These are phyloP conservation scores for Ariopsis seemanni DNA, from an alignment of 2,113 vertebrate genomes.

Conservation along the genomic window DNA sequence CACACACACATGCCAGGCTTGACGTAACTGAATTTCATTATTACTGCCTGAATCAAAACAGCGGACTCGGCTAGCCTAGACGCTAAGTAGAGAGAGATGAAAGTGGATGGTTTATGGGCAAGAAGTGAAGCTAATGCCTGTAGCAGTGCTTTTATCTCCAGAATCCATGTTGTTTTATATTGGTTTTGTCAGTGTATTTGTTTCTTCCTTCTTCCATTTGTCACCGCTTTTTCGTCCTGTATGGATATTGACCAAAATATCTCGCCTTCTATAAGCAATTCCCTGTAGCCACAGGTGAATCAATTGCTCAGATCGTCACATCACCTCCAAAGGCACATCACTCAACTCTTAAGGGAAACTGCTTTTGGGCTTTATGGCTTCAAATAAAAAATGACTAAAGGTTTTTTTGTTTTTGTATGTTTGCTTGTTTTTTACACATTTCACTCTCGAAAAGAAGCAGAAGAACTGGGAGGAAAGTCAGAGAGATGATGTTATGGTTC, in stretches of 20 bases:
- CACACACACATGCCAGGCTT: slow-evolving; percentile 14
- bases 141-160: background rate
- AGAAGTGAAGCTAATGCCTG: background rate
- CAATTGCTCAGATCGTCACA: background rate
- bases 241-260: background rate
- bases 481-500: background rate
- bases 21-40: slow-evolving; percentile 14
- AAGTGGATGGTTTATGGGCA: background rate
- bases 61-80: background rate
- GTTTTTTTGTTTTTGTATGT: background rate
- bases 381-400: background rate
- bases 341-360: background rate
- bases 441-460: background rate
- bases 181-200: background rate
- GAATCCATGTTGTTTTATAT: slow-evolving; percentile 4
- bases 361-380: background rate
- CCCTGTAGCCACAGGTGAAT: background rate
- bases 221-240: background rate
- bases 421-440: background rate
- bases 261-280: background rate
- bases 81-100: background rate
- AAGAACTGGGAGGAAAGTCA: background rate
- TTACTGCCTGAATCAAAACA: background rate
- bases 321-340: background rate
- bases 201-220: background rate